Base-by-base conservation (phyloP, 2,797 vertebrate species). In the Galago senegalensis region DNA sequence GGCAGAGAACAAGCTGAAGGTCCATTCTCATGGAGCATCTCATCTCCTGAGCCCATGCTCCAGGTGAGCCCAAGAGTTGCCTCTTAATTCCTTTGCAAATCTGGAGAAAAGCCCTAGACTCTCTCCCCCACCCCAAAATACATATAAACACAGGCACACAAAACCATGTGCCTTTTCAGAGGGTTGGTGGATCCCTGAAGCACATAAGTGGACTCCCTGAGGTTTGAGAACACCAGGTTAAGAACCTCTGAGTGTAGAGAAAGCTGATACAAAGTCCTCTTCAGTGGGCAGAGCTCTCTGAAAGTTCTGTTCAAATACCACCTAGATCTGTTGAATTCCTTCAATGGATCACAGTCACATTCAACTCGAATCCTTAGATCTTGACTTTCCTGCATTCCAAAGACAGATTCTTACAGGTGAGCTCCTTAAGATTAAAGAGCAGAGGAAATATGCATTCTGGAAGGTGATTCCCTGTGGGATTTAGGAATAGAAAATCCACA, bases 351-450 rank as follows among this genome's bases (percentile, higher is more conserved):
- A 58, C 87, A 87, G 91, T 49, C 95, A 65, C 37, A 79, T 82
- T 93, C 2, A 0, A 95, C 91, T 72, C 0, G 0, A 75, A 61
- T 29, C 76, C 72, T 97, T 91, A 97, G 81, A 93, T 96, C 94
- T 94, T 89, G 91, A 97, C 96, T 97, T 94, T 87, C 75, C 72
- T 89, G 80, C 43, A 82, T 92, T 84, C 89, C 80, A 94, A 96
- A 95, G 84, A 75, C 87, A 76, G 34, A 70, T 53, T 69, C 89
- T 84, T 89, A 81, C 76, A 89, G 69, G 87, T 84, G 80, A 87
- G 49, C 16, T 31, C 82, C 83, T 89, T 91, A 87, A 95, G 95
- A 97, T 96, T 69, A 98, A 96, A 97, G 73, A 87, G 76, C 58
- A 65, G 72, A 61, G 60, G 87, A 95, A 91, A 95, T 86, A 81